Evolutionary conservation across 2,113 vertebrate genomes (phyloP), one percentile per base, ranked within the genome.

Genomic region (Xenopus borealis): DNA sequence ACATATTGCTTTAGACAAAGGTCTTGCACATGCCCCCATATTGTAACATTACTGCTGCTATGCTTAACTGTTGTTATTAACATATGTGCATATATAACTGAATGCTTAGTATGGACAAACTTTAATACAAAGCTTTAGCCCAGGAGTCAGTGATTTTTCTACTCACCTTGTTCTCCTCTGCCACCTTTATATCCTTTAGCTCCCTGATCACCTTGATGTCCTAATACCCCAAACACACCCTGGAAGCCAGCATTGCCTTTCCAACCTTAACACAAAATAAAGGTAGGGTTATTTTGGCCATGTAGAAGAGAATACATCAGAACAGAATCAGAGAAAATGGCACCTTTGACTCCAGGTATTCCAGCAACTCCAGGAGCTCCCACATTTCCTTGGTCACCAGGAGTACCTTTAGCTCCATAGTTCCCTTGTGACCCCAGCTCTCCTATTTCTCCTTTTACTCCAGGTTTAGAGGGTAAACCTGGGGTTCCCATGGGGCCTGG

Each of bases 331-430:
- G 6, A 50, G 47, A 52, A 52, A 1, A 40, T 2, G 33, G 14
- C 82, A 97, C 97, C 97, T 96, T 94, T 99, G 80, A 84, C 88
- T 55, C 96, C 97, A 0, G 88, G 86, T 16, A 92, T 82, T n/a
- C 96, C 97, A 0, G 83, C 52, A 23, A 89, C 68, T 0, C 97
- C 97, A 18, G 83, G 84, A 78, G 61, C 83, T 71, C 97, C 97
- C 64, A 55, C 23, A 57, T 57, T 45, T 73, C 97, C 96, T 10
- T 80, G 81, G 50, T 94, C 91, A 44, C 97, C 97, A 16, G 71
- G 85, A 33, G 82, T 72, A 58, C 97, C 96, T 86, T 89, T 93
- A 27, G 45, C 62, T 10, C 97, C 97, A 8, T 78, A 70, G 57
- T 78, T 45, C 75, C 91, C 92, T 0, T 52, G 7, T 30, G n/a